A percentile compares a stretch with the other conserved stretches of the same genome.
phyloP scores from a whole-genome alignment of 2,113 vertebrate genomes.

The Menura novaehollandiae region DNA sequence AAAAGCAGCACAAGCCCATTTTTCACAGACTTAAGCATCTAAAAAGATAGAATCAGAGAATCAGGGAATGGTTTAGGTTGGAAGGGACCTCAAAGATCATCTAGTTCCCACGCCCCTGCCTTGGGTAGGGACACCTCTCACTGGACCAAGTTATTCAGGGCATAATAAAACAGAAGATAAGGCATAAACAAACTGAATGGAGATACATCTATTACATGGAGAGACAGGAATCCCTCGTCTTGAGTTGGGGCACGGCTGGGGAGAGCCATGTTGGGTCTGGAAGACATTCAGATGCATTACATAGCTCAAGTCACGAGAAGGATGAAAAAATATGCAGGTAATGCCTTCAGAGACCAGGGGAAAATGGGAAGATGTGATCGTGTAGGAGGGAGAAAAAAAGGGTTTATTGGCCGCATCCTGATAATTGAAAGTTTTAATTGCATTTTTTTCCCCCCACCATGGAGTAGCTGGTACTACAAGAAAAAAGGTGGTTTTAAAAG shows the following conservation, averaged over 20 bases:
- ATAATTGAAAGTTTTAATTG: background rate
- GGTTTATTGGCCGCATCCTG: background rate
- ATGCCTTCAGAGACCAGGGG: background rate
- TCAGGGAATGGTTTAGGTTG: background rate
- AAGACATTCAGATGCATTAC: background rate
- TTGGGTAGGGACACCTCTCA: background rate
- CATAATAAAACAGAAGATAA: background rate
- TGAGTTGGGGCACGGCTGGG: background rate
- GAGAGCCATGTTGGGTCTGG: background rate
- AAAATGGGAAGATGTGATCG: background rate
- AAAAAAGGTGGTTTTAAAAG: background rate
- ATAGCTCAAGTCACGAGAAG: background rate
- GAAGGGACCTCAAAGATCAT: background rate
- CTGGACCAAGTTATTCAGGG: background rate
- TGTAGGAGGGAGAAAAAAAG: background rate
- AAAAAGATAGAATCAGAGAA: background rate
- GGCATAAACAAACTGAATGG: background rate
- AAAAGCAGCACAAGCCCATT: background rate
- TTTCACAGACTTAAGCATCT: background rate
- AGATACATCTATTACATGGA: background rate
- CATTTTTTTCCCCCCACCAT: fast-evolving
- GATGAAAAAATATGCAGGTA: background rate
- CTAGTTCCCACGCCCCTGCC: background rate
- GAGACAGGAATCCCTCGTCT: background rate
- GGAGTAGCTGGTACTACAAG: background rate